Evolutionary conservation across 2,888 invertebrate genomes (phyloP), one percentile per base, ranked within the genome.

Genomic region (Hipparchia sbordonii): DNA sequence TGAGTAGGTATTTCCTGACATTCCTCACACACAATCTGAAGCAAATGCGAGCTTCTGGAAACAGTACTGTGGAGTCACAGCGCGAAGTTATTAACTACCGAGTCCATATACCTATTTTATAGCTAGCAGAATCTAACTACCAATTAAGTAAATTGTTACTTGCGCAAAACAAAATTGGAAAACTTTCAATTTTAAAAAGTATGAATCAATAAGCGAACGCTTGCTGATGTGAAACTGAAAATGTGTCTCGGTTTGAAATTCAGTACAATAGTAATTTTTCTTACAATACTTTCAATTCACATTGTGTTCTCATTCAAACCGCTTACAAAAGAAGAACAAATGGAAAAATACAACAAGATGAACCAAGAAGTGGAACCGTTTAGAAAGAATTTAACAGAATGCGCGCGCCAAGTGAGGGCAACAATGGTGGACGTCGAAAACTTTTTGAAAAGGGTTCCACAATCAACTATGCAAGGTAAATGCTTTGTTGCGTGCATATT

Each of bases 401-500:
- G 93, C 79, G 91, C 92, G 33, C 83, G 85, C 0, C 90, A 93
- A 82, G 91, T 91, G 0, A 89, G 86, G 78, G 93, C 93, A 0
- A 84, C 88, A 0, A 87, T 84, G 85, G 80, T 78, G 0, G 93
- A 92, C 60, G 87, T 93, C 0, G 92, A 93, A 73, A 83, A 86
- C 52, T 93, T 93, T 71, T 77, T 93, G 9, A 92, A 92, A 77
- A 81, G 90, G 66, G 82, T 91, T 56, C 93, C 93, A 0, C 92
- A 92, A 65, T 78, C 83, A 0, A 82, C 88, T 0, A 76, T 85
- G 78, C 84, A 90, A 76, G 93, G 93, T 0, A 92, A 93, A 82
- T 93, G 93, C 67, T 91, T 93, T 74, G 93, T 93, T 1, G 93
- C 93, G 0, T 93, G 93, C 72, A 92, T 93, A 52, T 74, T 93